These are phyloP conservation scores for Pinna nobilis DNA, from an alignment of 1,140 invertebrate genomes.

Conservation along the genomic window DNA sequence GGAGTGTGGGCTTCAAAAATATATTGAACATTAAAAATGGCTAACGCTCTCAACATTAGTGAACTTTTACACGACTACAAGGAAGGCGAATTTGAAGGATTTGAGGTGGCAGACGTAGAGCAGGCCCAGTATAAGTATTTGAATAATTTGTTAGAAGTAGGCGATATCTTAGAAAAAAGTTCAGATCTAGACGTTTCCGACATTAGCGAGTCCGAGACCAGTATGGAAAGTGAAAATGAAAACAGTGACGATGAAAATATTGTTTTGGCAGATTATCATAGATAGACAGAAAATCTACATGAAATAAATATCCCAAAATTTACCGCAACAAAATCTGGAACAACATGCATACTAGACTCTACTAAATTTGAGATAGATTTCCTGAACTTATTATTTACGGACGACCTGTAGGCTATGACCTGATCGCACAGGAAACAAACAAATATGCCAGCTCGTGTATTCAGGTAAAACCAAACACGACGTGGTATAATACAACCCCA, in stretches of 20 bases:
- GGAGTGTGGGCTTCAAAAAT: too few species aligned
- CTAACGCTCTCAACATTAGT: too few species aligned
- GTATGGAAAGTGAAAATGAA: too few species aligned
- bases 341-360: background rate
- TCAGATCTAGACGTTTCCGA: too few species aligned
- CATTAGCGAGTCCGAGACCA: too few species aligned
- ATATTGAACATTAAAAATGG: too few species aligned
- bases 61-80: too few species aligned
- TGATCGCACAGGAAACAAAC: slow-evolving; percentile 13
- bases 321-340: slow-evolving; percentile 1
- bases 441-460: background rate
- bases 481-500: slow-evolving; percentile 5
- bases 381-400: slow-evolving; percentile 1
- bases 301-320: background rate
- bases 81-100: too few species aligned
- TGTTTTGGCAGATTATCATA: background rate
- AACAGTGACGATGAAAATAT: background rate
- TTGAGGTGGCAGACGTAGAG: too few species aligned
- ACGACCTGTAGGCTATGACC: background rate
- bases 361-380: background rate
- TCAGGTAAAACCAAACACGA: background rate
- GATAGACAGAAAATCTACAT: background rate
- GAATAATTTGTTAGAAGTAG: too few species aligned
- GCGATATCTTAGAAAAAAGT: too few species aligned
- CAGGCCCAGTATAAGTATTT: too few species aligned